A percentile compares a stretch with the other conserved stretches of the same genome.
Evolutionary conservation across 2,113 vertebrate species (phyloP).

Genomic region (Gopherus evgoodei): DNA sequence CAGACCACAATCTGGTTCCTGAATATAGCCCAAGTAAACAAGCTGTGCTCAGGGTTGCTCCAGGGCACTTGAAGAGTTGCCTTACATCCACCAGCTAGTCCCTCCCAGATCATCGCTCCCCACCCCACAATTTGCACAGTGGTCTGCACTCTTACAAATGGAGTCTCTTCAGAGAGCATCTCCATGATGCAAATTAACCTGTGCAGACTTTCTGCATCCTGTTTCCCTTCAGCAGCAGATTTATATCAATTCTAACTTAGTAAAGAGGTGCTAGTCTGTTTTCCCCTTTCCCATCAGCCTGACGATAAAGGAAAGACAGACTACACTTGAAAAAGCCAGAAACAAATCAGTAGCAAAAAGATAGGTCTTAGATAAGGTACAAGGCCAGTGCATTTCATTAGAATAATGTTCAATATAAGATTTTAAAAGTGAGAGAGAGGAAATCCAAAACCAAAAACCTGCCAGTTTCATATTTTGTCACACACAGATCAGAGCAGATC

Average conservation of each 20-base stretch:
- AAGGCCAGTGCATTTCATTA: neutral
- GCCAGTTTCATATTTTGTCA: neutral
- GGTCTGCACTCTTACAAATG: neutral
- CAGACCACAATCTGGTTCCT: neutral
- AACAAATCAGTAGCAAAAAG: constrained; percentile 6
- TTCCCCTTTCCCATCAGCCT: neutral
- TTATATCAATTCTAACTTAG: neutral
- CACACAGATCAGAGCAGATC: neutral
- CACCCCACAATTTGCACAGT: neutral
- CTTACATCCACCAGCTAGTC: neutral
- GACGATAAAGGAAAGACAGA: neutral
- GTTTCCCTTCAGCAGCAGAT: neutral
- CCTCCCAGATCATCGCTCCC: neutral
- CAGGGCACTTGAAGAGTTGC: neutral
- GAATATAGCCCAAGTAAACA: neutral
- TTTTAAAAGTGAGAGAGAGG: neutral
- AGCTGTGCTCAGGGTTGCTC: neutral
- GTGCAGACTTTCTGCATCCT: neutral
- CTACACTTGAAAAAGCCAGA: neutral
- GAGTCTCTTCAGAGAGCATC: neutral
- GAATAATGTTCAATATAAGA: neutral
- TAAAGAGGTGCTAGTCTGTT: neutral
- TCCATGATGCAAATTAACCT: neutral
- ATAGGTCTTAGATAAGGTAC: neutral
- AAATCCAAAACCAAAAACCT: neutral